Evolutionary conservation across 2,888 invertebrate species (phyloP), one percentile per base, ranked within the genome.

Genomic region (Lysandra bellargus): DNA sequence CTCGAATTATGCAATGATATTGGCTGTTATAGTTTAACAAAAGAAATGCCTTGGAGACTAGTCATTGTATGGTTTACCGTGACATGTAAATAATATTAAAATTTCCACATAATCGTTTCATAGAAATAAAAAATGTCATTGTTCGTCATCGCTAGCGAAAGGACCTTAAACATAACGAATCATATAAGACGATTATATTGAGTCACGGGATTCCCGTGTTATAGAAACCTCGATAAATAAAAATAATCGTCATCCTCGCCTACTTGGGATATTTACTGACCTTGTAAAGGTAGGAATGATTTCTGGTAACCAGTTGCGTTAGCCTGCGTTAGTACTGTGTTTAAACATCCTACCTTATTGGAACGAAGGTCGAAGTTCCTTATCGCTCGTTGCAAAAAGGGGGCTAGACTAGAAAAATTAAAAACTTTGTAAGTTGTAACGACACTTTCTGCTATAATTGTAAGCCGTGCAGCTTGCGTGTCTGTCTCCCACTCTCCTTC

Each of bases 171-270:
- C 12, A 12, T 30, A 30, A 64, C 64, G 64, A 64, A 23, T 64
- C 4, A 30, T 30, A 12, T 30, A 12, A 4, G 64, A 64, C 9
- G 9, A 64, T 64, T 3, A 64, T 9, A 64, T 64, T 64, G 64
- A 64, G 64, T 64, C 64, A 64, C 30, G 74, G 23, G 7, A n/a
- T 74, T n/a, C 40, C 44, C 40, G 7, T n/a, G 44, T 44, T 74
- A 44, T 9, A n/a, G 23, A 44, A 74, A n/a, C 61, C 73, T 78
- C 80, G 78, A 78, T 79, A 77, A 79, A 79, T 30, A 30, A 61
- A 23, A n/a, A 6, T 23, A 7, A 23, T 12, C 64, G 30, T 61
- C 7, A 61, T 64, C 30, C n/a, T 23, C 23, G 23, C 61, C 23
- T 30, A 9, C 23, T 30, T 64, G 64, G 64, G 30, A 23, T 61